Evolutionary conservation across 2,888 invertebrate species (phyloP).

Genomic region (Clitarchus hookeri): DNA sequence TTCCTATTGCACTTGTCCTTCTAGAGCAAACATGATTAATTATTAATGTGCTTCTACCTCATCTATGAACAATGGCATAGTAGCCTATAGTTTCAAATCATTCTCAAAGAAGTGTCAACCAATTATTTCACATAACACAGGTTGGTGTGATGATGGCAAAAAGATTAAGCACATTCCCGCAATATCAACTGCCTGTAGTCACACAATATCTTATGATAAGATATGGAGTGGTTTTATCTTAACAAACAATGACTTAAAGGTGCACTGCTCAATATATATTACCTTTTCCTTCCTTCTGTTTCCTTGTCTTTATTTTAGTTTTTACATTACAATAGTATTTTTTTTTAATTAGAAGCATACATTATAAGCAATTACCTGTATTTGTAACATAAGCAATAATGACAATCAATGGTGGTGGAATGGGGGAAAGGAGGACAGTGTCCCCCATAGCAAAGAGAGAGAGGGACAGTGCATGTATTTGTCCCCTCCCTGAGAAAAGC

Average conservation of each 20-base stretch:
- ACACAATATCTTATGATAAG: background rate
- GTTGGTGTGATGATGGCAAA: background rate
- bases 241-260: background rate
- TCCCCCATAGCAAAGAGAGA: too few relatives aligned
- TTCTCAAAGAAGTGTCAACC: background rate
- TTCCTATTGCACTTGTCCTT: background rate
- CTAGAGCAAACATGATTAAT: background rate
- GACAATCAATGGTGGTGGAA: too few relatives aligned
- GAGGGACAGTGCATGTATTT: too few relatives aligned
- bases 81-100: background rate
- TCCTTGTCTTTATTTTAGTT: too few relatives aligned
- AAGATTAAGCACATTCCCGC: background rate
- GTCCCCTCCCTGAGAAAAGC: too few relatives aligned
- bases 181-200: background rate
- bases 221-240: background rate
- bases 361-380: too few relatives aligned
- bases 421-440: too few relatives aligned
- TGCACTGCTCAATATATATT: too few relatives aligned
- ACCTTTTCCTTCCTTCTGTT: too few relatives aligned
- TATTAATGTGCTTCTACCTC: background rate
- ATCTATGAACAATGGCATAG: background rate
- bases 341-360: too few relatives aligned
- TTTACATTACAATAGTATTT: too few relatives aligned
- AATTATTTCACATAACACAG: background rate
- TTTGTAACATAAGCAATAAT: too few relatives aligned